Evolutionary conservation across 2,113 vertebrate species (phyloP).

Genomic region (Prunella fulvescens): DNA sequence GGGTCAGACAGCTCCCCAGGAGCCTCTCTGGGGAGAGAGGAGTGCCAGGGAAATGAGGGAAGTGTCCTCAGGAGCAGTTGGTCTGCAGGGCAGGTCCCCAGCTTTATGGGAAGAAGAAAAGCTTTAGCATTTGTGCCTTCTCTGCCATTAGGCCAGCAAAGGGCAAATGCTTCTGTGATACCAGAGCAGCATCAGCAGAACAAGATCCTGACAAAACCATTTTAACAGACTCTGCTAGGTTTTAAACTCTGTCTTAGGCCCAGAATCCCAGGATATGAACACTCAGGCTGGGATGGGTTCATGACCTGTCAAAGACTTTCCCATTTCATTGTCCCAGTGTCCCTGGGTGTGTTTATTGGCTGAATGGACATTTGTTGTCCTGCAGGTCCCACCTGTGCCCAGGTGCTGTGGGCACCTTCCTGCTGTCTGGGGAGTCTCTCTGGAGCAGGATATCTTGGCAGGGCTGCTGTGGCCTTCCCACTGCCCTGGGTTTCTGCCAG

Average conservation of each 20-base stretch:
- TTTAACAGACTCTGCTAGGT: not conserved
- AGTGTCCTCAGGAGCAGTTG: not conserved
- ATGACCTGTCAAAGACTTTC: not conserved
- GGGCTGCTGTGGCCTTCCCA: not conserved
- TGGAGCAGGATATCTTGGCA: not conserved
- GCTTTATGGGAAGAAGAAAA: not conserved
- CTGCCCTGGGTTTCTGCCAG: not conserved
- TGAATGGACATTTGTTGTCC: not conserved
- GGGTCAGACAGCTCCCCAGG: rapidly evolving
- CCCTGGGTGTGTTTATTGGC: not conserved
- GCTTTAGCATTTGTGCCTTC: not conserved
- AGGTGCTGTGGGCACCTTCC: not conserved
- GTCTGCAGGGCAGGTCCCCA: not conserved
- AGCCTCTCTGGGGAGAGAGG: not conserved
- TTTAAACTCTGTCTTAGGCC: not conserved
- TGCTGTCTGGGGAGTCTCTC: not conserved
- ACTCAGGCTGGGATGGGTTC: not conserved
- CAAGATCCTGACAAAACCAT: not conserved
- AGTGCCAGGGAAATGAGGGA: not conserved
- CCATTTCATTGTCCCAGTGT: not conserved
- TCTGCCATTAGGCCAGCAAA: not conserved
- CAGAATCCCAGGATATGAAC: rapidly evolving
- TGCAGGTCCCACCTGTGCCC: not conserved
- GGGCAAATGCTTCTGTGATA: not conserved
- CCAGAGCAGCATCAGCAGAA: not conserved